Evolutionary conservation across 2,113 vertebrate genomes (phyloP).

Genomic region (Columba janthina): DNA sequence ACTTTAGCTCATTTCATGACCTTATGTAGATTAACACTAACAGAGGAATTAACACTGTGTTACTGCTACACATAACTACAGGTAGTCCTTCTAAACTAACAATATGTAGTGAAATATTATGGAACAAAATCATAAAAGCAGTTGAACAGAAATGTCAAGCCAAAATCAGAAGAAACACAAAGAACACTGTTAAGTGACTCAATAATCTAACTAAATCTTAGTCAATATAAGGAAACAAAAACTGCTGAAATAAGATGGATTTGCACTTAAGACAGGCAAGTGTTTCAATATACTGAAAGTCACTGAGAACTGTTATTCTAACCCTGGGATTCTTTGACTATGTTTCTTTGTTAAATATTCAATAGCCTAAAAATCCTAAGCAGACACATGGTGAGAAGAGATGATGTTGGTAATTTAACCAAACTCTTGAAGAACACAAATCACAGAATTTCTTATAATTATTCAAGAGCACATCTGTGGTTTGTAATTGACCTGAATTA

Average conservation of each 20-base stretch:
- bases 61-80: neutral
- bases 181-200: neutral
- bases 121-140: neutral
- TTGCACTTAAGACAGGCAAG: neutral
- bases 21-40: neutral
- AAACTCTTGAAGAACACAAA: neutral
- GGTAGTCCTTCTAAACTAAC: neutral
- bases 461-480: neutral
- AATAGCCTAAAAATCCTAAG: neutral
- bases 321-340: neutral
- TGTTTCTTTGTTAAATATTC: neutral
- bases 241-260: neutral
- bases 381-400: neutral
- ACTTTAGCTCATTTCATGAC: neutral
- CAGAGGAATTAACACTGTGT: neutral
- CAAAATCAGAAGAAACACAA: neutral
- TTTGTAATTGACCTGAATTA: neutral
- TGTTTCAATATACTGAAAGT: neutral
- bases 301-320: neutral
- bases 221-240: neutral
- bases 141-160: neutral
- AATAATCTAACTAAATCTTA: neutral
- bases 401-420: neutral
- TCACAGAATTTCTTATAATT: neutral
- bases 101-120: neutral